These are phyloP conservation scores for Eutolmus rufibarbis DNA, from an alignment of 2,888 invertebrate genomes.

Conservation along the genomic window DNA sequence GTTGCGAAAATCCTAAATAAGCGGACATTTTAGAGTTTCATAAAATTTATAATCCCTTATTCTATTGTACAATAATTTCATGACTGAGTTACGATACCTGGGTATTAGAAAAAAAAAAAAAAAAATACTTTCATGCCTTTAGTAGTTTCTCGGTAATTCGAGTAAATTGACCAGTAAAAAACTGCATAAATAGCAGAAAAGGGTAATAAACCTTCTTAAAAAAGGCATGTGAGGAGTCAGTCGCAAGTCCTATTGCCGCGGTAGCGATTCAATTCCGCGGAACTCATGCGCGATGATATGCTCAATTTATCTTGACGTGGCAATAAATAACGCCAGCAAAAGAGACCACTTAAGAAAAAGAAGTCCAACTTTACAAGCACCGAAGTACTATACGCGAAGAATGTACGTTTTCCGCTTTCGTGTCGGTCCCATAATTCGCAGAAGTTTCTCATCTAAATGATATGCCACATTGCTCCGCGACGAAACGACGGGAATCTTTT, in stretches of 20 bases:
- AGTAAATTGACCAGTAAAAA: not conserved
- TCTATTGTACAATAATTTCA: not conserved
- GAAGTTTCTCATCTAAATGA: not conserved
- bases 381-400: not conserved
- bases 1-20: too few species aligned
- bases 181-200: not conserved
- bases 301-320: not conserved
- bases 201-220: not conserved
- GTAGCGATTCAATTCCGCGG: not conserved
- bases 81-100: not conserved
- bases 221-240: not conserved
- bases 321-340: not conserved
- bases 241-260: not conserved
- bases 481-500: not conserved
- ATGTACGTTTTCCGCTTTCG: not conserved
- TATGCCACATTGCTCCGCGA: not conserved
- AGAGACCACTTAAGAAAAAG: not conserved
- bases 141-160: not conserved
- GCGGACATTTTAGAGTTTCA: not conserved
- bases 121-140: not conserved
- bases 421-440: not conserved
- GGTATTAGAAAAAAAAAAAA: not conserved
- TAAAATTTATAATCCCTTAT: not conserved
- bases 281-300: not conserved
- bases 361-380: not conserved